phyloP scores from a whole-genome alignment of 1,140 invertebrate genomes.

The Eciton burchellii region DNA sequence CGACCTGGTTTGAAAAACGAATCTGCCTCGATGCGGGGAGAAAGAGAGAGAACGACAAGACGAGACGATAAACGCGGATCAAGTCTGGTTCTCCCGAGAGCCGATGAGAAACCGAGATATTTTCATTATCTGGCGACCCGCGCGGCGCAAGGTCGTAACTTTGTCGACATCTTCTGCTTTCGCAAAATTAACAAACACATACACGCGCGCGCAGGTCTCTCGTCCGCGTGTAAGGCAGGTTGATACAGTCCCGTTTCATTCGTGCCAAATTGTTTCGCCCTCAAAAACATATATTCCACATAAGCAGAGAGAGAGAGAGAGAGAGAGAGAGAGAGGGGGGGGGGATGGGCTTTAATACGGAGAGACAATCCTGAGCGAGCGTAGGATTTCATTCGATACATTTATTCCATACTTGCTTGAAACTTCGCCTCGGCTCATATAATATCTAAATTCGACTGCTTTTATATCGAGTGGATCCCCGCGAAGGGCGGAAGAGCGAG shows the following conservation, averaged over 20 bases:
- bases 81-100: slow-evolving; percentile 18
- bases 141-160: not conserved
- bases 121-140: not conserved
- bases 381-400: slow-evolving; percentile 43
- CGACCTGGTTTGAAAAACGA: not conserved
- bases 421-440: slow-evolving; percentile 64
- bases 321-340: not conserved
- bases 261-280: not conserved
- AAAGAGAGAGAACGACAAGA: not conserved
- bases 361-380: slow-evolving; percentile 19
- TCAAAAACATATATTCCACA: slow-evolving; percentile 5
- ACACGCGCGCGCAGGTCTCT: not conserved
- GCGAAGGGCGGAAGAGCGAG: slow-evolving; percentile 11
- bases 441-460: slow-evolving; percentile 61
- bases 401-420: slow-evolving; percentile 48
- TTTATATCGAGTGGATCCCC: slow-evolving; percentile 63
- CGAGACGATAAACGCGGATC: not conserved
- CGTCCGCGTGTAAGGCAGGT: not conserved
- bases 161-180: slow-evolving; percentile 7
- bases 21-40: slow-evolving; percentile 6
- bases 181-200: not conserved
- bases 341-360: slow-evolving; percentile 17
- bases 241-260: not conserved
- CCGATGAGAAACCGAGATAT: not conserved
- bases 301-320: not conserved